These are phyloP conservation scores for Spinus olivaceus DNA, from an alignment of 2,797 vertebrate species.

Conservation along the genomic window DNA sequence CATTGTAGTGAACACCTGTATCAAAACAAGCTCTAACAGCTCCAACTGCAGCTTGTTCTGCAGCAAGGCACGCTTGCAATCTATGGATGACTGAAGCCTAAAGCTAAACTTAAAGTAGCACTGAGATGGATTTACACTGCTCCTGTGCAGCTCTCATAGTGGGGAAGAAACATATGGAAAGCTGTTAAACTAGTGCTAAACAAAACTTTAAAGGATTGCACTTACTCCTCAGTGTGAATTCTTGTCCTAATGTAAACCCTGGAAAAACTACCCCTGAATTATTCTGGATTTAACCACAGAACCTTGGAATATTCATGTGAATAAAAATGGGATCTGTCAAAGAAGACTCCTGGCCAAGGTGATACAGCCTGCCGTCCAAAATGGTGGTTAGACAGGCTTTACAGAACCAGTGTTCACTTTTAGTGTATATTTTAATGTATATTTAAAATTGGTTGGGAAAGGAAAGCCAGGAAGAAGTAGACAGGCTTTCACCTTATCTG, in stretches of 20 bases:
- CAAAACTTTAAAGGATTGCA: background rate
- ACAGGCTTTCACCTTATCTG: background rate
- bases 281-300: background rate
- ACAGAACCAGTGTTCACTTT: background rate
- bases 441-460: background rate
- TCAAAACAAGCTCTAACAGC: background rate
- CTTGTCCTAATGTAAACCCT: background rate
- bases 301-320: background rate
- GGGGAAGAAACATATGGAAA: background rate
- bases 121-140: background rate
- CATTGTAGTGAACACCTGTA: background rate
- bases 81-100: background rate
- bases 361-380: background rate
- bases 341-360: background rate
- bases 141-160: background rate
- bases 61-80: rapidly evolving
- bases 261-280: background rate
- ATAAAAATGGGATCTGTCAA: background rate
- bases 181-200: background rate
- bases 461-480: background rate
- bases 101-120: background rate
- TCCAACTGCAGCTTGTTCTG: background rate
- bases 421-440: background rate
- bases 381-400: background rate
- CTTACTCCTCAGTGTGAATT: background rate